These are phyloP conservation scores for Troides aeacus DNA, from an alignment of 2,888 invertebrate species.

Conservation along the genomic window DNA sequence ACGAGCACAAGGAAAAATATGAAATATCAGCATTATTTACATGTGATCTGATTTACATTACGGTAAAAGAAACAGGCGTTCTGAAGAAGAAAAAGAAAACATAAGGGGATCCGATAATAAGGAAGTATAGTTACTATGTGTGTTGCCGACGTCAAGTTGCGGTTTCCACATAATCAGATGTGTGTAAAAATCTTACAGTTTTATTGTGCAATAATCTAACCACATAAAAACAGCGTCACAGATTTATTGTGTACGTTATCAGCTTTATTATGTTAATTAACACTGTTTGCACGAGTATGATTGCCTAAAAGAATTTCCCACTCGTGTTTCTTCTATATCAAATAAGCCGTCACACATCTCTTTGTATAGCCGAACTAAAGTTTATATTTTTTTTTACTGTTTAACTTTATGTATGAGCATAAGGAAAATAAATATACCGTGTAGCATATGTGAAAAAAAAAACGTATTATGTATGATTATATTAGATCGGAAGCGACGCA, in stretches of 20 bases:
- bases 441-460: background rate
- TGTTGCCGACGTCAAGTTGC: slow-evolving; percentile 3
- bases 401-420: background rate
- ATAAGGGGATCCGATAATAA: slow-evolving; percentile 6
- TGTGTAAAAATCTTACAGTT: slow-evolving; percentile 15
- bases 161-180: slow-evolving; percentile 1
- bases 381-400: background rate
- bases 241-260: slow-evolving; percentile 20
- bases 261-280: slow-evolving; percentile 21
- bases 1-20: background rate
- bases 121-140: slow-evolving; percentile 10
- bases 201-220: slow-evolving; percentile 16
- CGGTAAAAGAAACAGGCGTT: background rate
- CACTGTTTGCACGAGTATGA: slow-evolving; percentile 6
- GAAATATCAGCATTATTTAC: background rate
- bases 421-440: background rate
- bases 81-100: background rate
- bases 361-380: background rate
- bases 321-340: background rate
- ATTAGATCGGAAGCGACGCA: background rate
- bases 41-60: background rate
- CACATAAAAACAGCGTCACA: slow-evolving; percentile 22
- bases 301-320: slow-evolving; percentile 4
- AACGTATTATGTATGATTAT: background rate
- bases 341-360: background rate